Conservation (phyloP, 2,888 invertebrate species). For the Cotesia congregata region DNA sequence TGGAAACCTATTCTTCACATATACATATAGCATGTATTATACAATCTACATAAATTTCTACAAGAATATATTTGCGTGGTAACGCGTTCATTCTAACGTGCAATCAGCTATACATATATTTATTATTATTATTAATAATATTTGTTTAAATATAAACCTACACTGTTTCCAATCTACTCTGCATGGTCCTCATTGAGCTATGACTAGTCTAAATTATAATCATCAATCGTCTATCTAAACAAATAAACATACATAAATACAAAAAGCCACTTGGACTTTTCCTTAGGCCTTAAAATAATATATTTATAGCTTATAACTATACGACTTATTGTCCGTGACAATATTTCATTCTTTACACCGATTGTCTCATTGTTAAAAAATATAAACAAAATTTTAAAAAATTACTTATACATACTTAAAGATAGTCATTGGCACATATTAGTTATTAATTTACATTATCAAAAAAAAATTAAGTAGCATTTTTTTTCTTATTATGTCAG, state of each 20-base stretch:
- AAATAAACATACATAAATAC: not conserved
- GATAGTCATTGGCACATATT: not conserved
- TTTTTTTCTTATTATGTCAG: no score
- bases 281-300: not conserved
- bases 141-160: not conserved
- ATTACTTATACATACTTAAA: not conserved
- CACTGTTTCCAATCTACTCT: not conserved
- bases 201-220: conserved; percentile 6
- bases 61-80: conserved; percentile 59
- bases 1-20: not conserved
- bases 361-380: not conserved
- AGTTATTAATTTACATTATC: no score
- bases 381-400: not conserved
- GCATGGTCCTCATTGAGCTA: conserved; percentile 16
- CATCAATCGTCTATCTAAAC: not conserved
- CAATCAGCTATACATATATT: not conserved
- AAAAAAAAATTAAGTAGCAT: not conserved
- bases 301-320: not conserved
- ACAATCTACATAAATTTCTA: conserved; percentile 56
- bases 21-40: not conserved
- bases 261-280: not conserved
- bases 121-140: conserved; percentile 1
- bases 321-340: not conserved
- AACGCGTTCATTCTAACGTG: conserved; percentile 14
- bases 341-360: not conserved